A percentile compares a stretch with the other conserved stretches of the same genome.
Evolutionary conservation across 23 tunicate species (phyloP).

Genomic region (Phallusia fumigata): DNA sequence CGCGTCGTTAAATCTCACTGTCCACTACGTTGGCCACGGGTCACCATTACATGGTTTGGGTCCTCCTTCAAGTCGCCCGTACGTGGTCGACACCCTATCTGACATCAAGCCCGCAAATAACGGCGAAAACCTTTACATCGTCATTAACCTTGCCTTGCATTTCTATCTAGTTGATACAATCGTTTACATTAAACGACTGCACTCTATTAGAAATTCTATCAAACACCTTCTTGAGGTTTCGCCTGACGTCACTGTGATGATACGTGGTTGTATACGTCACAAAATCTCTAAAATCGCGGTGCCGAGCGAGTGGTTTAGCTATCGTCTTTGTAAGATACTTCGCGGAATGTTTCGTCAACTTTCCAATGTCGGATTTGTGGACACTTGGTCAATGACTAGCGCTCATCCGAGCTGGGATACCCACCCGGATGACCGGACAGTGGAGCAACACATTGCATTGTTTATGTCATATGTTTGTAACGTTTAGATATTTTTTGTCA

Average conservation of each 20-base stretch:
- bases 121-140: background rate
- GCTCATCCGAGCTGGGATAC: background rate
- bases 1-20: background rate
- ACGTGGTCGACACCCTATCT: background rate
- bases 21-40: conserved; percentile 6
- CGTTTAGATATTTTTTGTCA: too few species aligned
- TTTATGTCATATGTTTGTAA: conserved; percentile 18
- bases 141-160: conserved; percentile 14
- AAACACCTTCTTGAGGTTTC: background rate
- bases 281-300: conserved; percentile 1
- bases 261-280: conserved; percentile 17
- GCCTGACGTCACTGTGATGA: background rate
- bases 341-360: background rate
- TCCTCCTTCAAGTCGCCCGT: background rate
- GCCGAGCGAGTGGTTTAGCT: conserved; percentile 21
- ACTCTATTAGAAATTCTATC: background rate
- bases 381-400: conserved; percentile 17
- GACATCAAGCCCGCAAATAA: background rate
- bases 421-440: conserved; percentile 10
- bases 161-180: background rate
- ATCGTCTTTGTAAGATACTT: conserved; percentile 7
- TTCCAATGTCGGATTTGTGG: conserved; percentile 4
- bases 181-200: background rate
- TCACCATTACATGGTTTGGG: conserved; percentile 1
- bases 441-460: background rate